Percentiles rank a stretch among this genome's conserved stretches.
These are phyloP conservation scores for Chlorodrepanis virens DNA, from an alignment of 2,113 vertebrate genomes.

Conservation along the genomic window DNA sequence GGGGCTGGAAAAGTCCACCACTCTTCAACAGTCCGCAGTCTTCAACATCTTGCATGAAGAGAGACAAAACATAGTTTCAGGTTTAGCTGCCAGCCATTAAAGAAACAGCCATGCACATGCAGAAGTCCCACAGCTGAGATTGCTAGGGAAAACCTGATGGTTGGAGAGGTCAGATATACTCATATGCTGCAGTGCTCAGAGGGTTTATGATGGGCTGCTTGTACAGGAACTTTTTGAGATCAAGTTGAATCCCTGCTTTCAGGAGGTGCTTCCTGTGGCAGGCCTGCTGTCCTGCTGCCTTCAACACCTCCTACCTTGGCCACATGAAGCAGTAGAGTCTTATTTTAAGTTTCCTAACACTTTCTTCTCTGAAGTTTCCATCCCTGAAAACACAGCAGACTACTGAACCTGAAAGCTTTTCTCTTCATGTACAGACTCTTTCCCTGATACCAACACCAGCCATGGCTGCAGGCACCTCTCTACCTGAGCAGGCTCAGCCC, in stretches of 20 bases:
- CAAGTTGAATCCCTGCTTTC: background rate
- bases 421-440: background rate
- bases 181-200: background rate
- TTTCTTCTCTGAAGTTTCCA: background rate
- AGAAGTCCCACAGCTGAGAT: background rate
- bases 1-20: background rate
- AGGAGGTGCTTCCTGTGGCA: background rate
- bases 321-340: background rate
- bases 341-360: background rate
- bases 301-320: background rate
- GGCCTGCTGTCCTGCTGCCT: background rate
- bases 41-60: background rate
- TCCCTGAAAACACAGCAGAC: background rate
- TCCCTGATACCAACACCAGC: background rate
- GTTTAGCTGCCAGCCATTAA: background rate
- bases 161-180: background rate
- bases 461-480: background rate
- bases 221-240: background rate
- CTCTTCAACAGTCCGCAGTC: background rate
- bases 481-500: background rate
- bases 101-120: background rate
- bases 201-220: background rate
- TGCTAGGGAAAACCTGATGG: background rate
- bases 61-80: background rate
- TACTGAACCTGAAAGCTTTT: background rate